Percentiles rank a stretch among this genome's conserved stretches.
Evolutionary conservation across 1,140 invertebrate genomes (phyloP).

Genomic region (Pogonus chalceus): DNA sequence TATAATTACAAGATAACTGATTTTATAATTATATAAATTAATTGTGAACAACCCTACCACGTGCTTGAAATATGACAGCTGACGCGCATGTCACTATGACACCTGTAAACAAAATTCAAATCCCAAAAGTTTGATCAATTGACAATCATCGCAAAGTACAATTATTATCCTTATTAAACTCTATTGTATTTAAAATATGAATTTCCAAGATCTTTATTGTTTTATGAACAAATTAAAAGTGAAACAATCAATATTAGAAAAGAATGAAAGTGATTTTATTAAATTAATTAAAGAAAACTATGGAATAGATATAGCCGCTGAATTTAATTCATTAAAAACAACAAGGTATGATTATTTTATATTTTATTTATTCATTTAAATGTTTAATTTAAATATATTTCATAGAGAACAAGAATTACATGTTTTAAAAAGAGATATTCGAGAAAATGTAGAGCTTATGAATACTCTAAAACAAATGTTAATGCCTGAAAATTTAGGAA

Average conservation of each 20-base stretch:
- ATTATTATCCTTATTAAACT: too few relatives aligned
- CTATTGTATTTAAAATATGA: too few relatives aligned
- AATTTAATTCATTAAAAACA: background rate
- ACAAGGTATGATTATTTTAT: background rate
- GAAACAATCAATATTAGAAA: background rate
- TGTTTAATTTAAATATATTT: constrained; percentile 9
- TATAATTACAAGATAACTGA: too few relatives aligned
- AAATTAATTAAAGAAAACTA: background rate
- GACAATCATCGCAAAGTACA: too few relatives aligned
- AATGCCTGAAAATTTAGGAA: constrained; percentile 17
- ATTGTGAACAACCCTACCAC: too few relatives aligned
- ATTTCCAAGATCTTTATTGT: background rate
- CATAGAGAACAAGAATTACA: constrained; percentile 19
- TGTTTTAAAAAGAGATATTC: constrained; percentile 22
- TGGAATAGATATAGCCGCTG: background rate
- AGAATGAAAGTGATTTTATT: constrained; percentile 1
- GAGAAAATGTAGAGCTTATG: constrained; percentile 28
- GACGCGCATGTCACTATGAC: too few relatives aligned
- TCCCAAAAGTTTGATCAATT: too few relatives aligned
- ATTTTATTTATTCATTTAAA: background rate
- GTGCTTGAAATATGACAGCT: too few relatives aligned
- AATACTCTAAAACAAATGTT: constrained; percentile 28
- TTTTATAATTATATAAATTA: too few relatives aligned
- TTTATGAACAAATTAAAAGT: background rate
- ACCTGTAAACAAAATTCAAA: too few relatives aligned